Conservation (phyloP, 2,113 vertebrate genomes). For the Nestor notabilis region DNA sequence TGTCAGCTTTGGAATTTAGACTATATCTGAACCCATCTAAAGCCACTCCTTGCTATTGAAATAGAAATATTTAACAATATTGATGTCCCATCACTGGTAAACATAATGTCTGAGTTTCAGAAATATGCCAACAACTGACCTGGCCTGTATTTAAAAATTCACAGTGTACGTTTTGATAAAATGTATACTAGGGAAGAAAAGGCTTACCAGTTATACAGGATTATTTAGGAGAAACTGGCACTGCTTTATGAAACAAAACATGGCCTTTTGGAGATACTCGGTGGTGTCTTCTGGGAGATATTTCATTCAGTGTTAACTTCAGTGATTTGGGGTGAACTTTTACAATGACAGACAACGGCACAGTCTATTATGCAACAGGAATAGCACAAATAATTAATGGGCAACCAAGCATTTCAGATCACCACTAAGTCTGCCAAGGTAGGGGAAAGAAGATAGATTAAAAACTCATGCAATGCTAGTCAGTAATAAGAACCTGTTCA, state of each 20-base stretch:
- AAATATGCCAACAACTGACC: background rate
- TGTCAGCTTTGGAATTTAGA: background rate
- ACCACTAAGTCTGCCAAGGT: conserved; percentile 5
- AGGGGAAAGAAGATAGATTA: background rate
- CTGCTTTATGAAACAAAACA: conserved; percentile 16
- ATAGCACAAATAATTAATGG: conserved; percentile 53
- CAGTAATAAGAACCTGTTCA: conserved; percentile 27
- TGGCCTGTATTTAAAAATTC: conserved; percentile 6
- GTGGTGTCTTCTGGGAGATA: background rate
- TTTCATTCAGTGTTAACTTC: conserved; percentile 1
- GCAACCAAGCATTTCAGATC: conserved; percentile 36
- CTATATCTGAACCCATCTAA: background rate
- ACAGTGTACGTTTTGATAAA: background rate
- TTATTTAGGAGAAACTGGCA: conserved; percentile 2
- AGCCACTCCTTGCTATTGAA: background rate
- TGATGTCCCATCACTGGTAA: background rate
- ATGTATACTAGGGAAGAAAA: background rate
- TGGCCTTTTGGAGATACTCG: background rate
- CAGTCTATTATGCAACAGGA: conserved; percentile 17
- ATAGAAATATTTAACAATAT: background rate
- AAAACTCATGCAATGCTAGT: conserved; percentile 4
- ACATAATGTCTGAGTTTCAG: background rate
- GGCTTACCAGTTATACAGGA: background rate
- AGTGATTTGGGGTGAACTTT: conserved; percentile 31
- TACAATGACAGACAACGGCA: conserved; percentile 14